Evolutionary conservation across 2,888 invertebrate genomes (phyloP), one percentile per base, ranked within the genome.

Genomic region (Campaea margaritaria): DNA sequence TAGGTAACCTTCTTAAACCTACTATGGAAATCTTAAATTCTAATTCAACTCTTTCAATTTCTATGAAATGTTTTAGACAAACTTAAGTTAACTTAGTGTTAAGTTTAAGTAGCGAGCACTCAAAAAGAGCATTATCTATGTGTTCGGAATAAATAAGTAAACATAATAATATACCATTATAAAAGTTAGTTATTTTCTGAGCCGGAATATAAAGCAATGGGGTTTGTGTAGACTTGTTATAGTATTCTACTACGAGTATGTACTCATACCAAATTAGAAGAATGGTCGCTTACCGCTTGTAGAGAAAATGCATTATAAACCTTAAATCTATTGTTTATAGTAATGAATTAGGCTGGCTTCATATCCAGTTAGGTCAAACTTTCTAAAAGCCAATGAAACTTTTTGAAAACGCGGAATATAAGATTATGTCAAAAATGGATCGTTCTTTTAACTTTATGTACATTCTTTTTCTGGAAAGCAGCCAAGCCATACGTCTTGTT

Each of bases 401-500:
- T 64, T 45, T 48, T 56, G 39, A 59, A 70, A 66, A 61, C 56
- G 62, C 66, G 63, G 64, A 48, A 68, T 65, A 68, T 74, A 61
- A 67, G 67, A 70, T 62, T 21, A 68, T 70, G 69, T 80, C 74
- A 68, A 72, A 77, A 76, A 71, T 69, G 64, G 66, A 74, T 73
- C 72, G 72, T 77, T 74, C 74, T 70, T 76, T 75, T 74, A 64
- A 50, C 70, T 71, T 72, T 67, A 65, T 56, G 64, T 59, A 58
- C 65, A 58, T 67, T 58, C 41, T 65, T 72, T 67, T 56, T 34
- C 71, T 80, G 81, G 81, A 78, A 67, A 28, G 60, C 28, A 21
- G 81, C 82, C 82, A 82, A 81, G 67, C 69, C 62, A 62, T 80
- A 77, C 74, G 69, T 76, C 73, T 70, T 58, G 60, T 67, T 65